Base-by-base conservation (phyloP, 1,140 invertebrate species). In the Heliconius melpomene region DNA sequence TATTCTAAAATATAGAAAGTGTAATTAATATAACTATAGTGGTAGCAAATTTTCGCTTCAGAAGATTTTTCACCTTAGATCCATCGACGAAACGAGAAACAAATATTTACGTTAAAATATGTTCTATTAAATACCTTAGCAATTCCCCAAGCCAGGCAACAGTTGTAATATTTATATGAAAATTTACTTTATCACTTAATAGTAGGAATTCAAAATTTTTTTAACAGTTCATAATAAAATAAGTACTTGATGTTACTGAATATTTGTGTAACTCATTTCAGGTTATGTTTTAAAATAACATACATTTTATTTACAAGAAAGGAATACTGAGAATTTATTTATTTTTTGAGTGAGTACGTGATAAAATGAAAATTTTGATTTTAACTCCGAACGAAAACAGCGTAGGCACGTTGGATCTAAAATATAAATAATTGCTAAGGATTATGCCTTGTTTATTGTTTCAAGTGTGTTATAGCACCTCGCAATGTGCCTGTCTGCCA, bases 381-480 rank as follows among this genome's bases (percentile, higher is more conserved):
- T 77, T 57, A 26, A 38, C 60, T 75, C 38, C 54, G 77, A 81
- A 85, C 81, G 79, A 79, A 75, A 82, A 82, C 79, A 83, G 83
- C 74, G 40, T 60, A 23, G 1, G 54, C n/a, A 23, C n/a, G 74
- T 29, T 38, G 50, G 26, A 70, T 79, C 66, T 83, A 77, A 71
- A 81, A 75, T 78, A 79, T 81, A 77, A 86, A 86, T 83, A 85
- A 83, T 82, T 54, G 71, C 71, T 79, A 26, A 78, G 66, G 20
- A 75, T 78, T 75, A 80, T 80, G 71, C 23, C 52, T 78, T 86
- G 84, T 88, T 88, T 88, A 84, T 88, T 88, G 77, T 88, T 85
- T 70, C 82, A 82, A 78, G 79, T 75, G 38, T 80, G 81, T 83
- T 86, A 83, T 85, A 82, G 52, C 77, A 36, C 32, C 32, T 36